These are phyloP conservation scores for Cacoxenus indagator DNA, from an alignment of 2,888 invertebrate species.

Conservation along the genomic window DNA sequence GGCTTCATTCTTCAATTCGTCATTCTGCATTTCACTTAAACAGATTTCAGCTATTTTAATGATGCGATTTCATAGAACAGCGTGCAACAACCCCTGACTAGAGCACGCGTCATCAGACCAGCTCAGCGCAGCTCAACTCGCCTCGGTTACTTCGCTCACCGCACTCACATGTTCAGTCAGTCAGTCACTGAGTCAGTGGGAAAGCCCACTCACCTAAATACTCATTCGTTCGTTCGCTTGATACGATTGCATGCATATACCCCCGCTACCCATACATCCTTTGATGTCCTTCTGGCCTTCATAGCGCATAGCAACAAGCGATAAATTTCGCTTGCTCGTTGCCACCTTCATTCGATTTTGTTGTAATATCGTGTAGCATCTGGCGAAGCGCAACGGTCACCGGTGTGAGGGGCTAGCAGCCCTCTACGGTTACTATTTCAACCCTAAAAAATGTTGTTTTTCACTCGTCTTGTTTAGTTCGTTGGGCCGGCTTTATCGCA, in stretches of 20 bases:
- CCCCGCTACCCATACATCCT: not conserved
- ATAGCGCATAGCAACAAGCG: constrained; percentile 55
- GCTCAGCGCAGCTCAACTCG: not conserved
- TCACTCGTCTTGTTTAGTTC: not conserved
- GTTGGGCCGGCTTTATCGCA: constrained; percentile 12
- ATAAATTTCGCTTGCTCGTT: constrained; percentile 46
- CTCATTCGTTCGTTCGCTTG: constrained; percentile 21
- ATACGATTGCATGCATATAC: constrained; percentile 31
- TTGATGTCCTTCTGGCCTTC: constrained; percentile 1
- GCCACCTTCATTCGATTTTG: constrained; percentile 16
- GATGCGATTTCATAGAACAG: constrained; percentile 50
- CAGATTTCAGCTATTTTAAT: constrained; percentile 58
- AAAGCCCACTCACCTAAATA: constrained; percentile 61
- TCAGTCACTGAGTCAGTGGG: constrained; percentile 62
- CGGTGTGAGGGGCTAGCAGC: constrained; percentile 28
- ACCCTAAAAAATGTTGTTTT: constrained; percentile 38
- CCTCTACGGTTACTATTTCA: constrained; percentile 32
- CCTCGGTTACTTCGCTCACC: constrained; percentile 33
- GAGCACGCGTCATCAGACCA: constrained; percentile 34
- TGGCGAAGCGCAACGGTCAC: constrained; percentile 36
- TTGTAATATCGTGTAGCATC: constrained; percentile 47
- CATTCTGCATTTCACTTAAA: constrained; percentile 46
- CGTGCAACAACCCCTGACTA: constrained; percentile 15
- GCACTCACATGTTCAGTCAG: constrained; percentile 28
- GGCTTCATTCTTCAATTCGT: constrained; percentile 20